phyloP scores from a whole-genome alignment of 2,113 vertebrate species.

The Forbesichthys papilliferus region DNA sequence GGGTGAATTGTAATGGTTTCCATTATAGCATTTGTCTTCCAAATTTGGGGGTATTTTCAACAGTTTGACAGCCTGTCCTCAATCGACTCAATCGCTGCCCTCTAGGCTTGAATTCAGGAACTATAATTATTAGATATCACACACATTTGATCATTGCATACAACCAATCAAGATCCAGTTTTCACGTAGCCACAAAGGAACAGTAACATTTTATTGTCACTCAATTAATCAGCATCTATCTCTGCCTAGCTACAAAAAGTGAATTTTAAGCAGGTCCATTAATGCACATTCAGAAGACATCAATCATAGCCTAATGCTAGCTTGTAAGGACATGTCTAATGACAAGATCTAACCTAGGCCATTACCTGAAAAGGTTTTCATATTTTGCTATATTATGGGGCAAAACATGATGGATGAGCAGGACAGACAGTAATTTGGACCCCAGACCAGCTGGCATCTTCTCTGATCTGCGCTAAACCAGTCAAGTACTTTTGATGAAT shows the following conservation, averaged over 20 bases:
- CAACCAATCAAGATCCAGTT: slow-evolving; percentile 33
- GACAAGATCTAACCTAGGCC: slow-evolving; percentile 41
- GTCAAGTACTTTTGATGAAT: slow-evolving; percentile 67
- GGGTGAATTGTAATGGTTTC: too few species aligned
- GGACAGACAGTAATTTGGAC: slow-evolving; percentile 45
- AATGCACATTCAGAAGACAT: slow-evolving; percentile 56
- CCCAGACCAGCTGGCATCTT: slow-evolving; percentile 37
- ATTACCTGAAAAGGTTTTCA: slow-evolving; percentile 67
- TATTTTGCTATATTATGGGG: slow-evolving; percentile 55
- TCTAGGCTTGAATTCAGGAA: slow-evolving; percentile 14
- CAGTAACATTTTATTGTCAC: slow-evolving; percentile 26
- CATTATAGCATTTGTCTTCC: too few species aligned
- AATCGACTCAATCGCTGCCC: slow-evolving; percentile 7
- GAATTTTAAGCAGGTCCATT: slow-evolving; percentile 61
- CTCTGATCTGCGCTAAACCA: slow-evolving; percentile 44
- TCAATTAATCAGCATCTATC: slow-evolving; percentile 49
- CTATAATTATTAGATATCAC: slow-evolving; percentile 48
- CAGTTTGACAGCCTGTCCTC: too few species aligned
- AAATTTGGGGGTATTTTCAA: too few species aligned
- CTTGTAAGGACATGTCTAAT: slow-evolving; percentile 49
- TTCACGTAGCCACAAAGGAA: slow-evolving; percentile 36
- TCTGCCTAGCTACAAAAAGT: slow-evolving; percentile 37
- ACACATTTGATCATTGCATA: slow-evolving; percentile 14
- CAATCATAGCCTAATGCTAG: slow-evolving; percentile 59
- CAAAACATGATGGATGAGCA: slow-evolving; percentile 63